Evolutionary conservation across 2,113 vertebrate species (phyloP).

Genomic region (Sylvietta virens): DNA sequence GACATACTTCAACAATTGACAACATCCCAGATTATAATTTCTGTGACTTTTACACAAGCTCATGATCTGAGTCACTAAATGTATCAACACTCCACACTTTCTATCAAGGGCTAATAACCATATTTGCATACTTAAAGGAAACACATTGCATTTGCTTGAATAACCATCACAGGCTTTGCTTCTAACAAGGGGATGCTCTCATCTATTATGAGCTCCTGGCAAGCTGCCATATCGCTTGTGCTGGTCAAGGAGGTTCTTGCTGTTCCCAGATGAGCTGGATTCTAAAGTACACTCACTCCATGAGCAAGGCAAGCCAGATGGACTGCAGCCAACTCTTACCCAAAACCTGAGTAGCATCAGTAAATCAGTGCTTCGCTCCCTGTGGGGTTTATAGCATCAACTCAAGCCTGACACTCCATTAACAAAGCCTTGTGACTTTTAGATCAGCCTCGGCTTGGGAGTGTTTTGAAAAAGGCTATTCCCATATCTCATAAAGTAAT

Average conservation of each 20-base stretch:
- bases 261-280: constrained; percentile 21
- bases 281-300: background rate
- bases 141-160: constrained; percentile 1
- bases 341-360: constrained; percentile 26
- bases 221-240: background rate
- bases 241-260: constrained; percentile 38
- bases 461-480: background rate
- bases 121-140: constrained; percentile 36
- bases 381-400: background rate
- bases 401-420: background rate
- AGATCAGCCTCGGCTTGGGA: background rate
- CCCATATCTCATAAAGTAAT: background rate
- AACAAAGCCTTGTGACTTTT: background rate
- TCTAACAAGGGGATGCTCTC: constrained; percentile 8
- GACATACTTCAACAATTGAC: background rate
- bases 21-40: background rate
- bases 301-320: background rate
- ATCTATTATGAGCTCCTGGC: constrained; percentile 16
- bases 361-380: background rate
- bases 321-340: constrained; percentile 3
- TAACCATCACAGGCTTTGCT: background rate
- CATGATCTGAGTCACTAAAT: background rate
- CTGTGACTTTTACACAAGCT: background rate
- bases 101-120: constrained; percentile 1
- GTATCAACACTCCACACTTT: background rate